A percentile compares a stretch with the other conserved stretches of the same genome.
These are phyloP conservation scores for Galeopterus variegatus DNA, from an alignment of 2,113 vertebrate species.

Conservation along the genomic window DNA sequence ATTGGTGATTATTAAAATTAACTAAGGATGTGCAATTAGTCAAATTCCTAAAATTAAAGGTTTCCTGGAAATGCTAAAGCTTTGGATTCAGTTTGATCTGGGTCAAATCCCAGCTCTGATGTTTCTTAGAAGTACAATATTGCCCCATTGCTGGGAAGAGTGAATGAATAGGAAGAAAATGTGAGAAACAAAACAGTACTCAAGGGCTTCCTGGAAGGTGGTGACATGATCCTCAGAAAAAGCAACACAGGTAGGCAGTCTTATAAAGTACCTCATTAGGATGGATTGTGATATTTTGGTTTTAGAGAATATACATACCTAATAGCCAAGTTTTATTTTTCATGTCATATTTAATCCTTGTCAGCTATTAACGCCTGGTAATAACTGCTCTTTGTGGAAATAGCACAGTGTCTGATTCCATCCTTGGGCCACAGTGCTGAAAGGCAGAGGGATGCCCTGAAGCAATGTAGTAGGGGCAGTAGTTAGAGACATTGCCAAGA, in stretches of 20 bases:
- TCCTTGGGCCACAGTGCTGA: not conserved
- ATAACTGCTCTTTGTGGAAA: not conserved
- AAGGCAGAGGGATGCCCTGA: not conserved
- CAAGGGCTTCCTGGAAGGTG: not conserved
- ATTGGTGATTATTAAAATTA: not conserved
- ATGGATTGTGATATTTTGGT: not conserved
- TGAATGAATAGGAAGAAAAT: not conserved
- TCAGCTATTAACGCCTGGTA: not conserved
- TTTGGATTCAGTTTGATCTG: not conserved
- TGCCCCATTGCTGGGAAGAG: not conserved
- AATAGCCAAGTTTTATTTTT: not conserved
- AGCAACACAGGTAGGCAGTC: not conserved
- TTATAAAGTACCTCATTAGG: not conserved
- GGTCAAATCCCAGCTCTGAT: not conserved
- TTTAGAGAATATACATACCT: not conserved
- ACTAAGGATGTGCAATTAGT: not conserved
- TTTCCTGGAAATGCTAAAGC: not conserved
- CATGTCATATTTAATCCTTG: not conserved
- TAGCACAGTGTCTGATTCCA: not conserved
- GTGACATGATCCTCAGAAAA: not conserved
- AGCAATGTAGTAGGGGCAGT: not conserved
- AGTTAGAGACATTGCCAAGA: not conserved
- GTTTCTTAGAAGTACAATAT: not conserved
- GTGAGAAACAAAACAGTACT: not conserved
- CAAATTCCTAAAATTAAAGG: not conserved